Evolutionary conservation across 2,113 vertebrate species (phyloP).

Genomic region (Onychostoma macrolepis): DNA sequence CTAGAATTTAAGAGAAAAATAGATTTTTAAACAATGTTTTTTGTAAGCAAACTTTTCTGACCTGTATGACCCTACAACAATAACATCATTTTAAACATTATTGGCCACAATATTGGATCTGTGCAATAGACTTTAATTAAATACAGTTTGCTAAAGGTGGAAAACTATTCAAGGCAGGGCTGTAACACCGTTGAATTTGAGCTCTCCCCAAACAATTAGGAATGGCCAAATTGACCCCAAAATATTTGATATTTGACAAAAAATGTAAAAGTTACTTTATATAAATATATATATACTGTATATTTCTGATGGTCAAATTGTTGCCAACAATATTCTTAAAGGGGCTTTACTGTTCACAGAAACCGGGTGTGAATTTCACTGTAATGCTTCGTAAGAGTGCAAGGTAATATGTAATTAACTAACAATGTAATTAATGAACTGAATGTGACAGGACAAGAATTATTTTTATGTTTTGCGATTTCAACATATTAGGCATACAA

Average conservation of each 20-base stretch:
- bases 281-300: too few species aligned
- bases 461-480: too few species aligned
- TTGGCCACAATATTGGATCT: neutral
- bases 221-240: neutral
- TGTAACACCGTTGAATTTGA: neutral
- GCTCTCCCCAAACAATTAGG: neutral
- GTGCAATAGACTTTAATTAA: neutral
- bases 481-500: too few species aligned
- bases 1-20: conserved; percentile 19
- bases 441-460: too few species aligned
- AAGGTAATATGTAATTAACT: neutral
- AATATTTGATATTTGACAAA: neutral
- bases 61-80: conserved; percentile 69
- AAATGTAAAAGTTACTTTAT: neutral
- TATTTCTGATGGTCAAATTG: neutral
- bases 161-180: neutral
- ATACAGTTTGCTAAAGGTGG: neutral
- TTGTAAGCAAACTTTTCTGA: neutral
- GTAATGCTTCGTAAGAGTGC: neutral
- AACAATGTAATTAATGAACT: too few species aligned
- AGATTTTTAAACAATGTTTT: neutral
- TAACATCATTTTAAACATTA: conserved; percentile 55
- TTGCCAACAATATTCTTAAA: too few species aligned
- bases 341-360: neutral
- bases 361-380: neutral